phyloP scores from a whole-genome alignment of 2,888 invertebrate species.

The Tricholauxania praeusta region DNA sequence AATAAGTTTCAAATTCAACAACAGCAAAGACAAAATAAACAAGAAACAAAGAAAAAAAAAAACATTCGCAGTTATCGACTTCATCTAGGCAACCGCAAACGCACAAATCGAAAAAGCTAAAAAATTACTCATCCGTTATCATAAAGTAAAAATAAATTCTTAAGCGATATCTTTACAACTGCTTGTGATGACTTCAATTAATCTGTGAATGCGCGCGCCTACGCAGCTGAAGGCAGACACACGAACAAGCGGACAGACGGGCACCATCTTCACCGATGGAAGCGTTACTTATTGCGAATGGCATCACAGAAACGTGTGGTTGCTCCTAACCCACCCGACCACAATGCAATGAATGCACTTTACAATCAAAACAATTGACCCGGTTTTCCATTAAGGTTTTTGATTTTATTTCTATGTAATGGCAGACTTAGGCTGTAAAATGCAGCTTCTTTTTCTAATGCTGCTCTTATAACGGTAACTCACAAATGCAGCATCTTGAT shows the following conservation, averaged over 20 bases:
- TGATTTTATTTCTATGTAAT: background rate
- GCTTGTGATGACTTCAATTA: conserved; percentile 45
- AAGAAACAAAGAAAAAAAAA: background rate
- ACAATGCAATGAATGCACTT: conserved; percentile 37
- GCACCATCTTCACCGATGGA: background rate
- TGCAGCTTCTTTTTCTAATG: background rate
- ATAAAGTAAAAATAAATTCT: conserved; percentile 28
- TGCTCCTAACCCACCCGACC: background rate
- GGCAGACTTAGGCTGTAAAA: background rate
- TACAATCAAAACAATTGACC: conserved; percentile 42
- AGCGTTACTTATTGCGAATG: background rate
- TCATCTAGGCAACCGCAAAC: conserved; percentile 1
- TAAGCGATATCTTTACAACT: conserved; percentile 41
- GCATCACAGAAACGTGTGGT: conserved; percentile 11
- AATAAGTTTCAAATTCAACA: conserved; percentile 10
- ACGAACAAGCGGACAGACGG: background rate
- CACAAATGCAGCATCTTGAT: conserved; percentile 52
- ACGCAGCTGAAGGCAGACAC: conserved; percentile 28
- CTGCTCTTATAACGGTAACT: conserved; percentile 56
- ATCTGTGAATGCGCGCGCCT: conserved; percentile 41
- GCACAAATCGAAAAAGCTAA: conserved; percentile 26
- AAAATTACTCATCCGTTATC: conserved; percentile 32
- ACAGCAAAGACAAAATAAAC: background rate
- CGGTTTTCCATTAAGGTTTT: conserved; percentile 27
- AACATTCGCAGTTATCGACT: background rate